These are phyloP conservation scores for Plutella xylostella DNA, from an alignment of 2,888 invertebrate genomes.

Conservation along the genomic window DNA sequence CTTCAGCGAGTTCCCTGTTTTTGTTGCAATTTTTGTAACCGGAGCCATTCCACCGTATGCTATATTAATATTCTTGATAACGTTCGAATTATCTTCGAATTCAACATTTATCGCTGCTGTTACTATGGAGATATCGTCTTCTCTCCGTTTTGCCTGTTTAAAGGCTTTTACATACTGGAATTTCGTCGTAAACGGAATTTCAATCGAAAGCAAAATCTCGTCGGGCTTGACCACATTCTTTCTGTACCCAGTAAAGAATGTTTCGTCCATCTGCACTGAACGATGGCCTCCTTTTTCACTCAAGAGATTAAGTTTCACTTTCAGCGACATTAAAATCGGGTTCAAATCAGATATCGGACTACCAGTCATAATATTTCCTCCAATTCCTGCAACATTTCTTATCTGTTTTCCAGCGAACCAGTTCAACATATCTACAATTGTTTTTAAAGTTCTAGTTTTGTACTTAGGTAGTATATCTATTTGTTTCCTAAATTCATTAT, in stretches of 20 bases:
- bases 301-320: slow-evolving; percentile 78
- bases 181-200: slow-evolving; percentile 76
- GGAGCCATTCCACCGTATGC: slow-evolving; percentile 97
- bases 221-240: slow-evolving; percentile 75
- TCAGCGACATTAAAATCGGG: slow-evolving; percentile 88
- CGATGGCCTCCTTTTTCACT: slow-evolving; percentile 68
- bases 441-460: slow-evolving; percentile 75
- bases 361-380: slow-evolving; percentile 95
- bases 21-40: slow-evolving; percentile 81
- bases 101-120: slow-evolving; percentile 81
- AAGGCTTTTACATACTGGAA: slow-evolving; percentile 81
- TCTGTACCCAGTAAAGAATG: slow-evolving; percentile 85
- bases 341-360: slow-evolving; percentile 97
- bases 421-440: slow-evolving; percentile 86
- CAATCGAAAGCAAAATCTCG: slow-evolving; percentile 80
- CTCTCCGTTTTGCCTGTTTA: slow-evolving; percentile 87
- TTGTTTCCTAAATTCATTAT: slow-evolving; percentile 71
- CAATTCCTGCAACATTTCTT: slow-evolving; percentile 92
- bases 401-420: slow-evolving; percentile 98
- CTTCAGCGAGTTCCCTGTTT: slow-evolving; percentile 72
- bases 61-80: slow-evolving; percentile 72
- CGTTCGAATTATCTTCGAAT: slow-evolving; percentile 64
- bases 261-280: slow-evolving; percentile 76
- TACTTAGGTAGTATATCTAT: slow-evolving; percentile 68
- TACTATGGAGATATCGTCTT: slow-evolving; percentile 92